Base-by-base conservation (phyloP, 1,140 invertebrate genomes). In the Drosophila sp. region DNA sequence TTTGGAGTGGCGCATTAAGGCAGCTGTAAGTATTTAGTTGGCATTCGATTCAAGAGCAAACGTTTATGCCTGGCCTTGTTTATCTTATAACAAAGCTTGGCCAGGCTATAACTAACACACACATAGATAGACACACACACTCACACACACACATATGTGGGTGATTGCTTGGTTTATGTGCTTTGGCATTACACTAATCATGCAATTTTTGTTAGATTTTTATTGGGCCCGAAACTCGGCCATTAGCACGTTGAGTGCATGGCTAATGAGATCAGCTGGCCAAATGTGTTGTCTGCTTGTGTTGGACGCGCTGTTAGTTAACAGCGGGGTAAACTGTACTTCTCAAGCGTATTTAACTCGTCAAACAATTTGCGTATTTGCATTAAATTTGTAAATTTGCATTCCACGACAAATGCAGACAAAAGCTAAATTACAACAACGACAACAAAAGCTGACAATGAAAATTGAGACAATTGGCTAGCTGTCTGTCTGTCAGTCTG, bases 171-270 rank as follows among this genome's bases (percentile, higher is more conserved):
- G 40, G 69, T 82, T 79, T 82, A 78, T 76, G 76, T 73, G 57
- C 48, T 51, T 51, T 43, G 53, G 71, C 80, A 83, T 82, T 83
- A 80, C 74, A 87, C 82, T 86, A 86, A 86, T 86, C 81, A 86
- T 82, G 78, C 59, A 66, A 72, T 72, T 78, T 77, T 82, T 78
- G 78, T 66, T 72, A 64, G 62, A 63, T 43, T 78, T 80, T 86
- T 78, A 76, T 82, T 87, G 46, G 50, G 61, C 62, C 46, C 63
- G 14, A 54, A 82, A 77, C 57, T 65, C 38, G 64, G 63, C 66
- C 77, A 80, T 86, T 86, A 80, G 80, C 80, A 84, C 80, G 61
- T 72, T 78, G 82, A 69, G 82, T 76, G 64, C 64, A 75, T 81
- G 73, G 61, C 74, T 84, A 82, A 82, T 79, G 80, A 83, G 76